Evolutionary conservation across 2,797 vertebrate genomes (phyloP), one percentile per base, ranked within the genome.

Genomic region (Cheracebus regulus): DNA sequence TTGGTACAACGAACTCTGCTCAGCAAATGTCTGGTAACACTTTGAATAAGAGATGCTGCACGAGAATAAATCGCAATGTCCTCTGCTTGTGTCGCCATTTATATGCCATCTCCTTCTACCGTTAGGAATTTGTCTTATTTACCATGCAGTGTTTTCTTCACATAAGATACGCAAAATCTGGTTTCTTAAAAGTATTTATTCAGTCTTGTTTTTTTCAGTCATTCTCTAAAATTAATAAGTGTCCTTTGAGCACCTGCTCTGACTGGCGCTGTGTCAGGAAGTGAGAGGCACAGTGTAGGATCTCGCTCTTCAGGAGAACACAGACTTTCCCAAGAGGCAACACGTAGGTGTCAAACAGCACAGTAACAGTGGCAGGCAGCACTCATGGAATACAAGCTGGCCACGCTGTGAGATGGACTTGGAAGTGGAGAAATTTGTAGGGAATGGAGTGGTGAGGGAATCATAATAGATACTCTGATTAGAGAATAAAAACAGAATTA

Each of bases 301-400:
- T n/a, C 8, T 26, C 4, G 12, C 3, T 55, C 5, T 10, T 70
- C 2, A 2, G 26, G 44, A 22, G 72, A 39, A 19, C 22, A 7
- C 8, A 1, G n/a, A 0, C 26, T 46, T 76, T 55, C 5, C 19
- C 2, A 26, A 44, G 61, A 70, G 13, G 12, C 11, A 10, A 3
- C 30, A 33, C 0, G 1, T 0, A 24, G n/a, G 5, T 15, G 22
- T 9, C 7, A 36, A 20, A 24, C 8, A 33, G 72, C 26, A 4
- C 41, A 7, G 1, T 2, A 13, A 1, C 11, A n/a, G 8, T 1
- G 13, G 61, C 44, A 2, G 48, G 44, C 14, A 14, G 84, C 0
- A 9, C 0, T 2, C 0, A 1, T 0, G 50, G 41, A 8, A 19
- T 50, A 39, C 30, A 73, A 61, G 52, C 9, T 4, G 3, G 0